Conservation (phyloP, 2,888 invertebrate species). For the Protophormia terraenovae region DNA sequence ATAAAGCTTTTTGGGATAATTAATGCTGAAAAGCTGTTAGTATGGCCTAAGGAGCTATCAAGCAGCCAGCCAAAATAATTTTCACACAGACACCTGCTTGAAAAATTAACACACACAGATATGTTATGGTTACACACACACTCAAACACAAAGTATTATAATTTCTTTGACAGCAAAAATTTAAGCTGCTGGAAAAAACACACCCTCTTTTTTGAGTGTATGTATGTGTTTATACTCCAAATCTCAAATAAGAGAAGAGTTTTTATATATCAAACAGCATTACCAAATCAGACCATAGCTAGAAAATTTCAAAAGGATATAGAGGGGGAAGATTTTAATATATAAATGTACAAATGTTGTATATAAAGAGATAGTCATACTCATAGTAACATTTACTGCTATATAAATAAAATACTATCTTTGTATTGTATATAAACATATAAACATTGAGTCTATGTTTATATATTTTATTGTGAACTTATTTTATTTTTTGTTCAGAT, state of each 20-base stretch:
- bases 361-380: constrained; percentile 17
- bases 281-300: constrained; percentile 43
- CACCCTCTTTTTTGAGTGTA: constrained; percentile 28
- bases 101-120: constrained; percentile 15
- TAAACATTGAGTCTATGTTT: too few relatives aligned
- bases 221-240: not conserved
- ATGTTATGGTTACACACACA: too few relatives aligned
- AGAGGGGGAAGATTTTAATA: constrained; percentile 37
- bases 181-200: constrained; percentile 39
- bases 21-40: constrained; percentile 52
- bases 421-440: not conserved
- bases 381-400: not conserved
- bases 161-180: constrained; percentile 26
- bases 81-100: constrained; percentile 53
- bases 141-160: not conserved
- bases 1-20: constrained; percentile 65
- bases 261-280: not conserved
- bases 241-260: constrained; percentile 39
- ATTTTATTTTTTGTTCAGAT: too few relatives aligned
- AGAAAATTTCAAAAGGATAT: not conserved
- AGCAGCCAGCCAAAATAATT: constrained; percentile 27
- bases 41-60: constrained; percentile 49
- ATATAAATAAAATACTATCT: not conserved
- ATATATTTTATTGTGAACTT: too few relatives aligned
- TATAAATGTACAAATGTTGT: not conserved